Conservation (phyloP, 1,140 invertebrate genomes). For the Hyles vespertilio region DNA sequence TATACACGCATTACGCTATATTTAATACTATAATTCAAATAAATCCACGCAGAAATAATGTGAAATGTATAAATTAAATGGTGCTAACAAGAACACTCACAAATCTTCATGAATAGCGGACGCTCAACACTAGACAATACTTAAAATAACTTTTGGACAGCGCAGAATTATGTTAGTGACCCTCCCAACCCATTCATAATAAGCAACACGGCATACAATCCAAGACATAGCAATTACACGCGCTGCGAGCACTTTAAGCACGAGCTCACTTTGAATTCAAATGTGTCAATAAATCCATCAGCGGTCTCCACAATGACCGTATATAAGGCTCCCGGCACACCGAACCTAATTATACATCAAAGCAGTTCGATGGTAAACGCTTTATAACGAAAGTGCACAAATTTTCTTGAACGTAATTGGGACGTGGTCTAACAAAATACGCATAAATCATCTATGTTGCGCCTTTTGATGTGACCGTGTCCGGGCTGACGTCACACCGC, state of each 20-base stretch:
- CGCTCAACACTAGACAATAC: not conserved
- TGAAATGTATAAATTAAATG: too few species aligned
- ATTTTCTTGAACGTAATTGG: conserved; percentile 61
- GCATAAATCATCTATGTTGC: conserved; percentile 56
- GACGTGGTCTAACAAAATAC: conserved; percentile 52
- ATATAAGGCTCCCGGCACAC: conserved; percentile 35
- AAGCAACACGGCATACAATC: not conserved
- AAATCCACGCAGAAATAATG: too few species aligned
- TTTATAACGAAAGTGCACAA: conserved; percentile 64
- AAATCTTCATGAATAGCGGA: too few species aligned
- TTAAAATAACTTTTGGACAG: not conserved
- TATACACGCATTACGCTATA: too few species aligned
- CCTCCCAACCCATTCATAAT: too few species aligned
- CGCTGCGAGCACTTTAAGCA: not conserved
- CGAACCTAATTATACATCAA: conserved; percentile 66
- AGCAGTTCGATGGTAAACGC: conserved; percentile 46
- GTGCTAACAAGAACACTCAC: too few species aligned
- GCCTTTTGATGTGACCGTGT: conserved; percentile 64
- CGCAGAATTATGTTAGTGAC: too few species aligned
- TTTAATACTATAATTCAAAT: too few species aligned
- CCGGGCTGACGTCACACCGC: conserved; percentile 55
- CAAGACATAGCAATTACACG: not conserved
- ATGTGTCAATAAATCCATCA: conserved; percentile 50
- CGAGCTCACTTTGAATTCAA: conserved; percentile 3
- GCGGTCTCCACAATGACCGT: conserved; percentile 29